Percentiles rank a stretch among this genome's conserved stretches.
Conservation (phyloP, 1,140 invertebrate genomes). For the Mercenaria mercenaria region DNA sequence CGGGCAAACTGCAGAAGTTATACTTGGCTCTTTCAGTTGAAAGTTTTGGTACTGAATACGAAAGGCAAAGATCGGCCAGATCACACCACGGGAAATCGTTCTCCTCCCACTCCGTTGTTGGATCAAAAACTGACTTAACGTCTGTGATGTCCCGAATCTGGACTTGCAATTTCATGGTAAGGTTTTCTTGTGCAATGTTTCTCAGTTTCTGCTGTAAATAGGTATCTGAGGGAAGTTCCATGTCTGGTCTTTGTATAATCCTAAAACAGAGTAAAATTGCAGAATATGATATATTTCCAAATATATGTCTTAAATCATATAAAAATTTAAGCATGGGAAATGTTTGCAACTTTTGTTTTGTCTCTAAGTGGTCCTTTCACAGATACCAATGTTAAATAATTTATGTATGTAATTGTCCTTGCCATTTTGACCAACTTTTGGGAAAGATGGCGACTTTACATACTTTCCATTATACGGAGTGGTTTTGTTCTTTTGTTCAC, state of each 20-base stretch:
- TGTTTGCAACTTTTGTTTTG: too few species aligned
- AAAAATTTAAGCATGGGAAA: too few species aligned
- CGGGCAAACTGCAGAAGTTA: constrained; percentile 35
- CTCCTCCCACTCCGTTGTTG: constrained; percentile 39
- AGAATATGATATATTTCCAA: background rate
- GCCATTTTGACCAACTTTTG: too few species aligned
- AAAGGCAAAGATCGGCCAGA: constrained; percentile 18
- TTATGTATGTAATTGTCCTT: too few species aligned
- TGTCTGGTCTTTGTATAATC: constrained; percentile 47
- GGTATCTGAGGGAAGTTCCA: constrained; percentile 46
- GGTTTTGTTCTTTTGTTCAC: too few species aligned
- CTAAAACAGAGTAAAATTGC: background rate
- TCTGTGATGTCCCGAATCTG: constrained; percentile 31
- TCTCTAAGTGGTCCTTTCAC: too few species aligned
- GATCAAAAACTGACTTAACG: background rate
- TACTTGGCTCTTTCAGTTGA: constrained; percentile 45
- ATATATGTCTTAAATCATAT: too few species aligned
- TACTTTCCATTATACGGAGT: too few species aligned
- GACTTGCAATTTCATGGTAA: constrained; percentile 50
- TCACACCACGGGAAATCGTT: constrained; percentile 47
- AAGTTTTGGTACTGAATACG: constrained; percentile 50
- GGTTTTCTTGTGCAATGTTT: constrained; percentile 30
- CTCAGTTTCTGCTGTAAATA: constrained; percentile 35
- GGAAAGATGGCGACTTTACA: too few species aligned
- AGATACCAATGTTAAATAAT: too few species aligned